Evolutionary conservation across 2,113 vertebrate genomes (phyloP), one percentile per base, ranked within the genome.

Genomic region (Hyaena hyaena): DNA sequence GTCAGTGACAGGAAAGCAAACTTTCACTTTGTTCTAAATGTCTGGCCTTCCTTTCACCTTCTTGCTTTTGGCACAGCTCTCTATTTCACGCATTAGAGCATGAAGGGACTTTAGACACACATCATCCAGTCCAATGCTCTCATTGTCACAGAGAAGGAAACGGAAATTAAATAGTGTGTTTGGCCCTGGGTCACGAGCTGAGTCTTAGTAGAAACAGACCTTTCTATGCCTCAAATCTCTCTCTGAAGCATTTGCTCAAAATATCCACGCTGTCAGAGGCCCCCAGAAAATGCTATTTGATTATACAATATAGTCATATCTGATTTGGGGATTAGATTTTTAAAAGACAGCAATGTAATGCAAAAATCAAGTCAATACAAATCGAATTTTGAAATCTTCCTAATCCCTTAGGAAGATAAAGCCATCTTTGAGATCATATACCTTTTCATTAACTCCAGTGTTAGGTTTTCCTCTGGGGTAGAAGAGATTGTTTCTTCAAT

Each of bases 331-430:
- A 68, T 84, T 83, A 69, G 15, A 43, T 61, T 76, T 39, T 39
- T 53, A n/a, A 88, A 87, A 95, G 43, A 74, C 21, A 79, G 71
- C 23, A 74, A 74, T 88, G 12, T 43, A 66, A 55, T 8, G 43
- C 14, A 82, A 82, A 96, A 83, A 88, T 7, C 53, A 35, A 81
- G 45, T 87, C 93, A 96, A 88, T 45, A 88, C 17, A 88, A 68
- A 82, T 11, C 19, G 11, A 45, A 66, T 83, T 88, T 68, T 66
- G 84, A 88, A 95, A 76, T 31, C 45, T 93, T 82, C 55, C 35
- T 33, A 55, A 74, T 74, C n/a, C 8, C 23, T 55, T 66, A 83
- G 16, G 35, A 73, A 83, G 35, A 48, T 55, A 48, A 76, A 76
- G 26, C n/a, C 28, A 66, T 48, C 23, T 76, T 76, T 83, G 66